Conservation (phyloP, 2,888 invertebrate genomes). For the Tolmerus cingulatus region DNA sequence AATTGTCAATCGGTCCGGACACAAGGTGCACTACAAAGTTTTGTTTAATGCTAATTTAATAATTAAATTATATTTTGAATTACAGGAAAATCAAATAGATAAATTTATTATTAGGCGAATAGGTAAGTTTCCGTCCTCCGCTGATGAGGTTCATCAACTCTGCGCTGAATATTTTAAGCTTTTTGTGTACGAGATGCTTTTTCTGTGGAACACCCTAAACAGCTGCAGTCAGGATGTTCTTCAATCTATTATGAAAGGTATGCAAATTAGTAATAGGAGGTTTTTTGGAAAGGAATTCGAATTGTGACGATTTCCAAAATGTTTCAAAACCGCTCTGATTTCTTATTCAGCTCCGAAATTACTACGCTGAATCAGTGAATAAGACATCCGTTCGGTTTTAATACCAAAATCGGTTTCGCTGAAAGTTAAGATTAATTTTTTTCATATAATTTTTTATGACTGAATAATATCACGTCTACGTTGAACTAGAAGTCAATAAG, state of each 20-base stretch:
- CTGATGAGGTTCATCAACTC: slow-evolving; percentile 52
- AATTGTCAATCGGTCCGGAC: slow-evolving; percentile 55
- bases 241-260: slow-evolving; percentile 63
- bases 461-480: too few relatives aligned
- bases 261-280: background rate
- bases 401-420: too few relatives aligned
- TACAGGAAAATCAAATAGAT: slow-evolving; percentile 61
- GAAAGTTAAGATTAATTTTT: too few relatives aligned
- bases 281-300: too few relatives aligned
- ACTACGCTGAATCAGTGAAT: too few relatives aligned
- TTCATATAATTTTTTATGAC: too few relatives aligned
- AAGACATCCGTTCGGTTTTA: too few relatives aligned
- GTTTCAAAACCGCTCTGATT: background rate
- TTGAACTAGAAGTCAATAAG: too few relatives aligned
- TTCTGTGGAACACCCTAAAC: slow-evolving; percentile 73
- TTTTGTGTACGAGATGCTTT: slow-evolving; percentile 71
- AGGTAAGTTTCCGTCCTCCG: slow-evolving; percentile 54
- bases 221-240: slow-evolving; percentile 65
- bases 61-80: background rate
- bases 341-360: background rate
- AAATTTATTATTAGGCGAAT: slow-evolving; percentile 61
- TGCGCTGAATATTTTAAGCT: slow-evolving; percentile 66
- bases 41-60: background rate
- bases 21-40: slow-evolving; percentile 53
- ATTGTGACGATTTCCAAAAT: background rate